phyloP scores from a whole-genome alignment of 2,797 vertebrate species.

The Sebastes matsubarae region DNA sequence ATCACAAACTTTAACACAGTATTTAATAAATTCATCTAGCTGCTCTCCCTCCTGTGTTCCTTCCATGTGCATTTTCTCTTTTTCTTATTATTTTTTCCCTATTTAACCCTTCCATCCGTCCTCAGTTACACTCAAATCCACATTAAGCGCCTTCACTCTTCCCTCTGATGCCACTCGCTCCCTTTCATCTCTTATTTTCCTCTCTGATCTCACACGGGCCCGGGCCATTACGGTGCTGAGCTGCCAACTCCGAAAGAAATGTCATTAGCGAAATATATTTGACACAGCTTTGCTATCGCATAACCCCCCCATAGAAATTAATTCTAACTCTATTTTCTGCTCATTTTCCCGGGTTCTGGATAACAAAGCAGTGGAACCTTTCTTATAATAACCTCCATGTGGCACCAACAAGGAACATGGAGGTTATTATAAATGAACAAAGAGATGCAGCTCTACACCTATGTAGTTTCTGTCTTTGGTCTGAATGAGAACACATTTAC shows the following conservation, averaged over 20 bases:
- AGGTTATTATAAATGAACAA: neutral
- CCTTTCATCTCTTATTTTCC: slow-evolving; percentile 52
- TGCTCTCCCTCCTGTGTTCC: neutral
- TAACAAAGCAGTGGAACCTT: slow-evolving; percentile 30
- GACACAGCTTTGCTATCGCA: slow-evolving; percentile 34
- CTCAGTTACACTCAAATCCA: slow-evolving; percentile 22
- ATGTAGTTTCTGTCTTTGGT: neutral
- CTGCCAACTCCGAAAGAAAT: slow-evolving; percentile 38
- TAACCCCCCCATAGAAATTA: slow-evolving; percentile 24
- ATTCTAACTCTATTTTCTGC: slow-evolving; percentile 48
- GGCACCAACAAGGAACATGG: neutral
- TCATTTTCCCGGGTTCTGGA: slow-evolving; percentile 10
- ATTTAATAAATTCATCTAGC: neutral
- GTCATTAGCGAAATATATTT: slow-evolving; percentile 52
- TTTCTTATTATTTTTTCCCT: neutral
- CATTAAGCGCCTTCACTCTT: slow-evolving; percentile 19
- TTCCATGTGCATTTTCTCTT: neutral
- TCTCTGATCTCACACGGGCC: slow-evolving; percentile 49
- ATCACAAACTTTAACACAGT: neutral
- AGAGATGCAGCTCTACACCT: neutral
- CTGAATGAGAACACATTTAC: slow-evolving; percentile 3
- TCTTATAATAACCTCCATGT: neutral
- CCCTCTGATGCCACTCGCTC: slow-evolving; percentile 32
- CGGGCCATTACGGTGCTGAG: slow-evolving; percentile 25
- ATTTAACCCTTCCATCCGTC: slow-evolving; percentile 6